These are phyloP conservation scores for Elymnias hypermnestra DNA, from an alignment of 1,140 invertebrate species.

Conservation along the genomic window DNA sequence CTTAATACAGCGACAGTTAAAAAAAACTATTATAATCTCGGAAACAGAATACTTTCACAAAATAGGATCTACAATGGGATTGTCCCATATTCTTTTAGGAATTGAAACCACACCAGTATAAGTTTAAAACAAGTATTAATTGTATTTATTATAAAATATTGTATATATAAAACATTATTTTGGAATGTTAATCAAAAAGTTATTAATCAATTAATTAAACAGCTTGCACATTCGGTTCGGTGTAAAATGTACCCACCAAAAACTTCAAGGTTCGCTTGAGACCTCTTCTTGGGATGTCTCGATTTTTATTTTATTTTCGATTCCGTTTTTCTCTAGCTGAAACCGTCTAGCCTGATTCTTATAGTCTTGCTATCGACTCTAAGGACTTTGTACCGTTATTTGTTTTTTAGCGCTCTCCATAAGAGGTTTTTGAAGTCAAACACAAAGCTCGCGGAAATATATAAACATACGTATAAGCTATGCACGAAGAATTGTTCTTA, in stretches of 20 bases:
- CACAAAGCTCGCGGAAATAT: constrained; percentile 15
- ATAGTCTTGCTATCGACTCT: constrained; percentile 35
- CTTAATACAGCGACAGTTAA: too few species aligned
- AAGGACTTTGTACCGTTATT: constrained; percentile 42
- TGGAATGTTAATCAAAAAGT: background rate
- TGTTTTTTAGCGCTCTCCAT: constrained; percentile 38
- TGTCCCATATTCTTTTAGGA: too few species aligned
- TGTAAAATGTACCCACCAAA: constrained; percentile 37
- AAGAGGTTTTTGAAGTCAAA: constrained; percentile 26
- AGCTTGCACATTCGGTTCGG: constrained; percentile 25
- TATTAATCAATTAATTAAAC: background rate
- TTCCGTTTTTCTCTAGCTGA: constrained; percentile 54
- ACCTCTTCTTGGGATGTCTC: constrained; percentile 69
- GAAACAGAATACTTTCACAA: too few species aligned
- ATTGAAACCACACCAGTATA: too few species aligned
- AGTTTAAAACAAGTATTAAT: too few species aligned
- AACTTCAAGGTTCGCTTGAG: constrained; percentile 64
- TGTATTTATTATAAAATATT: too few species aligned
- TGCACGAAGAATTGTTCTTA: constrained; percentile 3
- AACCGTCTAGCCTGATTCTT: constrained; percentile 58
- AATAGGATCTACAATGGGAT: too few species aligned
- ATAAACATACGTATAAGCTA: constrained; percentile 1
- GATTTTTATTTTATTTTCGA: constrained; percentile 72
- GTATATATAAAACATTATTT: too few species aligned
- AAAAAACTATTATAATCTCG: too few species aligned